Percentiles rank a stretch among this genome's conserved stretches.
Evolutionary conservation across 2,113 vertebrate species (phyloP).

Genomic region (Anhinga anhinga): DNA sequence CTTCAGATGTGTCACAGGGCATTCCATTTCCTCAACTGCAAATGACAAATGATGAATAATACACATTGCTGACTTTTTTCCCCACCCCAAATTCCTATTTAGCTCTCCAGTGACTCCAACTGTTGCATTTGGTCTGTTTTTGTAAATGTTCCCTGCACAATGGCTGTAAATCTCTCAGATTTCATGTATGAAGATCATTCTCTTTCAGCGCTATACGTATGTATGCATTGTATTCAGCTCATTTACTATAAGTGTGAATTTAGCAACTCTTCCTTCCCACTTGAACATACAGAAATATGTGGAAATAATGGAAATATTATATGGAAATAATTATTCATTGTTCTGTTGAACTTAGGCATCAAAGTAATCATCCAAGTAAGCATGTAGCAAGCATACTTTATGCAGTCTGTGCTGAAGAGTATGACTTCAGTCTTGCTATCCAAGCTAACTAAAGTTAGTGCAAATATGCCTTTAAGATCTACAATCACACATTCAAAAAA

Average conservation of each 20-base stretch:
- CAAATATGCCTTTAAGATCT: background rate
- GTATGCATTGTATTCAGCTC: background rate
- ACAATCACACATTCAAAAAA: background rate
- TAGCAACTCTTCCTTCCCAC: background rate
- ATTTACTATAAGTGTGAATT: background rate
- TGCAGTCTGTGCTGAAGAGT: background rate
- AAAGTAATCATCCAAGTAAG: background rate
- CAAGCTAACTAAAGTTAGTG: background rate
- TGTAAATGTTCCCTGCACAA: background rate
- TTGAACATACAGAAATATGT: background rate
- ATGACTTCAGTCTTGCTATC: background rate
- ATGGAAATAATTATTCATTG: background rate
- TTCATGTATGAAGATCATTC: background rate
- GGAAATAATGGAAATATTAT: background rate
- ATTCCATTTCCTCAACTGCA: conserved; percentile 56
- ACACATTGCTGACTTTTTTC: background rate
- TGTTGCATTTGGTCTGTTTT: background rate
- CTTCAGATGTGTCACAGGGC: conserved; percentile 62
- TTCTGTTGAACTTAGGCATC: background rate
- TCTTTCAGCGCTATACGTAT: background rate
- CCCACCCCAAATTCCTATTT: background rate
- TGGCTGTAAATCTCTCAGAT: background rate
- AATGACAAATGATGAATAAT: conserved; percentile 69
- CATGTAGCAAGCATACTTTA: background rate
- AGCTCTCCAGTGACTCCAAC: background rate